phyloP scores from a whole-genome alignment of 2,888 invertebrate species.

The Sympetrum striolatum region DNA sequence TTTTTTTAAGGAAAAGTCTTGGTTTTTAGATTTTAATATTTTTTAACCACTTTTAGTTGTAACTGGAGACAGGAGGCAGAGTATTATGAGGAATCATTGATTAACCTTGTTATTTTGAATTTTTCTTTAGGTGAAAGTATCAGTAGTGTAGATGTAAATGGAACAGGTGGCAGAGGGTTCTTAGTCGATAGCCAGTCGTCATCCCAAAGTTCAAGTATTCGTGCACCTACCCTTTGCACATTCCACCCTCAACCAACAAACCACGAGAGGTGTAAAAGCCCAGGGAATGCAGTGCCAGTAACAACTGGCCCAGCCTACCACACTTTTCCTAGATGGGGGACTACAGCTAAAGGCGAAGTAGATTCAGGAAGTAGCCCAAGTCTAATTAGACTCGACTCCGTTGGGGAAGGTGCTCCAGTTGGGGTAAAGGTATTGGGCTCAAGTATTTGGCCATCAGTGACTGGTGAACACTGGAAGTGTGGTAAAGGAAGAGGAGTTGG shows the following conservation, averaged over 20 bases:
- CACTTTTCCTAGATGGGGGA: constrained; percentile 13
- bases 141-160: constrained; percentile 11
- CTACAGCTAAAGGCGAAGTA: background rate
- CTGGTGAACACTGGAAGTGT: constrained; percentile 28
- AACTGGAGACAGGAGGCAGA: too few relatives aligned
- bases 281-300: background rate
- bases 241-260: constrained; percentile 46
- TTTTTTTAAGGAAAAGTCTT: too few relatives aligned
- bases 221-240: constrained; percentile 32
- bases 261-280: constrained; percentile 44
- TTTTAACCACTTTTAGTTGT: too few relatives aligned
- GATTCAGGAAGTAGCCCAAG: constrained; percentile 18
- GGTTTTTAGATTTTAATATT: too few relatives aligned
- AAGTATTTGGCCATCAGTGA: constrained; percentile 30
- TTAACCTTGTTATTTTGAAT: background rate
- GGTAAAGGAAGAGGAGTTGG: background rate
- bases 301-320: background rate
- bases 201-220: constrained; percentile 17
- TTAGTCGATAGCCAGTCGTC: constrained; percentile 9
- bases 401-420: constrained; percentile 5
- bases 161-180: background rate
- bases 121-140: constrained; percentile 18
- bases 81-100: too few relatives aligned
- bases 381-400: constrained; percentile 4
- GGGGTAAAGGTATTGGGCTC: constrained; percentile 10